Base-by-base conservation (phyloP, 2,888 invertebrate species). In the Unio delphinus region DNA sequence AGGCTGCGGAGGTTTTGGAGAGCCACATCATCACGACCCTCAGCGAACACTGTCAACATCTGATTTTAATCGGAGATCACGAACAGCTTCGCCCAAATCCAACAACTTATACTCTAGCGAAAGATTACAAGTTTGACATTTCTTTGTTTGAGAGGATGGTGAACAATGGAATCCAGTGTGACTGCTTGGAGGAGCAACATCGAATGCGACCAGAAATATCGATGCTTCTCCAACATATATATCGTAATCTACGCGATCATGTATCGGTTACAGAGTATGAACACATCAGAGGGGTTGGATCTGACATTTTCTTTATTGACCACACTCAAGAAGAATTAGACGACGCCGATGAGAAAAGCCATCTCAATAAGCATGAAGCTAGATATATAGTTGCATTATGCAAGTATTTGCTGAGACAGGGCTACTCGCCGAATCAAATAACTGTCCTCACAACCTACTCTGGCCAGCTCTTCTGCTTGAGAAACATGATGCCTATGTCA, bases 1-100 rank as follows among this genome's bases (percentile, higher is more conserved):
- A 97, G 90, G 96, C 96, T 0, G 96, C 95, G 0, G 96, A 96
- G 91, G 94, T 96, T 0, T 89, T 95, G 57, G 96, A 97, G 87
- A 92, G 94, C 0, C 96, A 96, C 86, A 93, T 96, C 26, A 90
- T 96, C 0, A 93, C 95, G 0, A 93, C 95, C 0, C 90, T 96
- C 28, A 94, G 94, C 0, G 89, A 92, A 54, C 89, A 92, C 64
- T 94, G 95, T 75, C 91, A 96, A 86, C 96, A 96, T 87, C 92
- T 95, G 1, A 94, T 96, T 83, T 92, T 96, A n/a, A 95, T 96
- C 75, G 96, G 88, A 61, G 95, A 96, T 89, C 96, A 96, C 87
- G 93, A 94, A 86, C 96, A 96, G 85, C 91, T 96, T 0, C 91
- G 93, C 55, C 96, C 96, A 0, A 92, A 92, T 30, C 93, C 94